Evolutionary conservation across 1,140 invertebrate genomes (phyloP).

Genomic region (Drosophila cardini): DNA sequence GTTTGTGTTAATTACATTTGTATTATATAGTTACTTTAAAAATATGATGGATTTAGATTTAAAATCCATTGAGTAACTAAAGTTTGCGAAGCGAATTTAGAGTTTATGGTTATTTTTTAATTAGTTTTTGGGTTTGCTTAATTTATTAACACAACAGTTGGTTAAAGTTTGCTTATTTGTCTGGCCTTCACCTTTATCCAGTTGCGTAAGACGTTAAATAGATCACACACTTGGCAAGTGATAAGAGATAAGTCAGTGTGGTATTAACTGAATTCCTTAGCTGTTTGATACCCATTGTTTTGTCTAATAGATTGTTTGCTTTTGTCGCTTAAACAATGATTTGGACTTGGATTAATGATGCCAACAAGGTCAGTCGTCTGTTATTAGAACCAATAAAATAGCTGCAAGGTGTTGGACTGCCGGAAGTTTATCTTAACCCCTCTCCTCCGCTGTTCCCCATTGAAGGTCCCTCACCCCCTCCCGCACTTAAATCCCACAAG

Average conservation of each 20-base stretch:
- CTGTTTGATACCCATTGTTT: conserved; percentile 15
- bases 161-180: neutral
- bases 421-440: conserved; percentile 37
- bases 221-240: conserved; percentile 32
- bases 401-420: conserved; percentile 15
- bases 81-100: no score
- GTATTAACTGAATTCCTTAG: conserved; percentile 18
- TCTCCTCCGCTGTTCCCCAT: neutral
- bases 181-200: neutral
- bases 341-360: conserved; percentile 36
- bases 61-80: no score
- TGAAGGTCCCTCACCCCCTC: conserved; percentile 18
- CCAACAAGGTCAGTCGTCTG: conserved; percentile 23
- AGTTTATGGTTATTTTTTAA: neutral
- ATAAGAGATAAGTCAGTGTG: conserved; percentile 12
- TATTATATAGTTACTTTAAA: no score
- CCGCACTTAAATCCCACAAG: neutral
- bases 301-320: conserved; percentile 16
- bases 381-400: conserved; percentile 23
- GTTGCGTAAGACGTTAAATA: neutral
- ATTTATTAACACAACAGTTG: neutral
- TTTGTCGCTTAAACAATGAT: conserved; percentile 42
- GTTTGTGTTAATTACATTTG: no score
- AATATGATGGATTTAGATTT: no score
- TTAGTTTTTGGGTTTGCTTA: neutral